A percentile compares a stretch with the other conserved stretches of the same genome.
Evolutionary conservation across 2,113 vertebrate genomes (phyloP).

Genomic region (Pteropus alecto): DNA sequence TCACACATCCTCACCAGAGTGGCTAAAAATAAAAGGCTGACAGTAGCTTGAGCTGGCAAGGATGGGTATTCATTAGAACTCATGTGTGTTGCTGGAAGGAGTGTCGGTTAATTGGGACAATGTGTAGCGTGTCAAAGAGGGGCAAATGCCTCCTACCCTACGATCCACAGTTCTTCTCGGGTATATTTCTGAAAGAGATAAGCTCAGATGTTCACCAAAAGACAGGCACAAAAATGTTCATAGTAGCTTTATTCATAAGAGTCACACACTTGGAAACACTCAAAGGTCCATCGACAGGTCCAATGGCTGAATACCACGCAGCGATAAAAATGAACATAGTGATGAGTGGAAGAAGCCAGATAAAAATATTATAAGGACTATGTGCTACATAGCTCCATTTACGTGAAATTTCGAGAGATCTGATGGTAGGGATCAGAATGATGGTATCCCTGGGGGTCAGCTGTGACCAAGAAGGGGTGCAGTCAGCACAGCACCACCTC

Average conservation of each 20-base stretch:
- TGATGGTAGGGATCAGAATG: neutral
- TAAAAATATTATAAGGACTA: neutral
- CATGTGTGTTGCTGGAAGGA: too few relatives aligned
- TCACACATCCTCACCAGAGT: neutral
- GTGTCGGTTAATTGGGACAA: too few relatives aligned
- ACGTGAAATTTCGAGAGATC: neutral
- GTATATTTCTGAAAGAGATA: neutral
- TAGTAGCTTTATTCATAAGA: neutral
- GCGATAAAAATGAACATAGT: neutral
- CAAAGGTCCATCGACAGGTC: neutral
- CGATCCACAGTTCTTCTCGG: neutral
- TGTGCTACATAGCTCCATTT: neutral
- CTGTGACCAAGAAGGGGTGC: neutral
- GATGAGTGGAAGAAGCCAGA: neutral
- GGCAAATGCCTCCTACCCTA: rapidly evolving
- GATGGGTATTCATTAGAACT: neutral
- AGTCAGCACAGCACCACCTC: neutral
- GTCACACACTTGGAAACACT: neutral
- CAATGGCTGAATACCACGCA: neutral
- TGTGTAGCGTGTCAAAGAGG: too few relatives aligned
- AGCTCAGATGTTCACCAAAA: neutral
- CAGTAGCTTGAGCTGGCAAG: neutral
- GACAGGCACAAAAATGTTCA: neutral
- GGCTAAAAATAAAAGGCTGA: neutral
- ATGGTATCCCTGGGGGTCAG: neutral